Evolutionary conservation across 2,888 invertebrate species (phyloP), one percentile per base, ranked within the genome.

Genomic region (Oegoconia quadripuncta): DNA sequence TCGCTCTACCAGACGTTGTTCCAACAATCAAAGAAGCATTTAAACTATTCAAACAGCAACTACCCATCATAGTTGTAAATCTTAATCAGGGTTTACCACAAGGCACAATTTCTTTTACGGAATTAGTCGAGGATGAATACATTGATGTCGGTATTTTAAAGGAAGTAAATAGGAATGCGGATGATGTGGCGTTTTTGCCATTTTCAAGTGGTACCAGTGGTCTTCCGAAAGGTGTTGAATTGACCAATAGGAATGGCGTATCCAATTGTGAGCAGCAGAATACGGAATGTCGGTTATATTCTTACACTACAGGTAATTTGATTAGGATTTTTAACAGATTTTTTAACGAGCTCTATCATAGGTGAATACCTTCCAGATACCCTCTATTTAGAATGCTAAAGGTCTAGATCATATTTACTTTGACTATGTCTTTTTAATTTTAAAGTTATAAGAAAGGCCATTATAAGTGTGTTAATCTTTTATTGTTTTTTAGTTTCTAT

Each of bases 191-290:
- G 0, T 71, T 93, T 14, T 59, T 96, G 39, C 95, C 94, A 0
- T 96, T 93, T 78, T 95, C 95, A 2, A 95, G 95, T 65, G 94
- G 94, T 1, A 96, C 96, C 0, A 96, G 95, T 0, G 96, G 96
- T 0, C 55, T 93, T 27, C 92, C 94, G 0, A 94, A 94, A 83
- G 93, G 93, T 1, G 93, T 94, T 0, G 87, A 90, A 56, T 64
- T 93, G 0, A 87, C 90, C 0, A 91, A 93, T 67, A 74, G 54
- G 35, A 90, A 89, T 67, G 54, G 91, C 3, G 69, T 90, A 0
- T 55, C 87, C 0, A 90, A 91, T 54, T 61, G 62, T 41, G 16
- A 59, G 4, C 81, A 81, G 41, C 57, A 69, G 48, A 55, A 72
- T 39, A 57, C 63, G 3, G 58, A 72, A 33, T 27, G 69, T 0